Evolutionary conservation across 2,888 invertebrate genomes (phyloP).

Genomic region (Chloroclystis v-ata): DNA sequence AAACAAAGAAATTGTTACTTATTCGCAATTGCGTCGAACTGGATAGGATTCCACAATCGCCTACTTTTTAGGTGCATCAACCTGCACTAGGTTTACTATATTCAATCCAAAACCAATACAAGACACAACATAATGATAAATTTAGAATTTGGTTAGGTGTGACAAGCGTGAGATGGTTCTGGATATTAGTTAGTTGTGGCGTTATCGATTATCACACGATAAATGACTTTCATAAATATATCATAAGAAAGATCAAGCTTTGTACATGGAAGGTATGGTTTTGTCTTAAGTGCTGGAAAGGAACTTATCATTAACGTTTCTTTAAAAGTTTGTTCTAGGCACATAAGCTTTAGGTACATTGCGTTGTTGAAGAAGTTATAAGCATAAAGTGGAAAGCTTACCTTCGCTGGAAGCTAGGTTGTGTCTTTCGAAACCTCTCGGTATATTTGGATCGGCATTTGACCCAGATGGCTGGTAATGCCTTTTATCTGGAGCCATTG

Average conservation of each 20-base stretch:
- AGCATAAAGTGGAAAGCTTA: conserved; percentile 44
- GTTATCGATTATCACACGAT: conserved; percentile 26
- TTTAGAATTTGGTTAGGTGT: conserved; percentile 77
- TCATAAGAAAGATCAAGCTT: conserved; percentile 32
- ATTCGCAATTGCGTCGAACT: conserved; percentile 5
- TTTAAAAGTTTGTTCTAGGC: neutral
- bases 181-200: conserved; percentile 58
- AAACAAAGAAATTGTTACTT: conserved; percentile 1
- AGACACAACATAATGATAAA: conserved; percentile 74
- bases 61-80: conserved; percentile 25
- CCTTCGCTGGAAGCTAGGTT: conserved; percentile 64
- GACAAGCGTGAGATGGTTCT: conserved; percentile 63
- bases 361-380: conserved; percentile 17
- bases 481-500: conserved; percentile 53
- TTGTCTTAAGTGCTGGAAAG: conserved; percentile 20
- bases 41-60: conserved; percentile 13
- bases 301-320: neutral
- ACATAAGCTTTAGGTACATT: conserved; percentile 4
- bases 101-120: conserved; percentile 76
- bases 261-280: conserved; percentile 26
- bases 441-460: conserved; percentile 46
- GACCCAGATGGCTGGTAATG: conserved; percentile 55
- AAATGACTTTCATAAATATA: conserved; percentile 21
- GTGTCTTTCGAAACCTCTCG: conserved; percentile 64
- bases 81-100: conserved; percentile 38